These are phyloP conservation scores for Petromus typicus DNA, from an alignment of 2,113 vertebrate genomes.

Conservation along the genomic window DNA sequence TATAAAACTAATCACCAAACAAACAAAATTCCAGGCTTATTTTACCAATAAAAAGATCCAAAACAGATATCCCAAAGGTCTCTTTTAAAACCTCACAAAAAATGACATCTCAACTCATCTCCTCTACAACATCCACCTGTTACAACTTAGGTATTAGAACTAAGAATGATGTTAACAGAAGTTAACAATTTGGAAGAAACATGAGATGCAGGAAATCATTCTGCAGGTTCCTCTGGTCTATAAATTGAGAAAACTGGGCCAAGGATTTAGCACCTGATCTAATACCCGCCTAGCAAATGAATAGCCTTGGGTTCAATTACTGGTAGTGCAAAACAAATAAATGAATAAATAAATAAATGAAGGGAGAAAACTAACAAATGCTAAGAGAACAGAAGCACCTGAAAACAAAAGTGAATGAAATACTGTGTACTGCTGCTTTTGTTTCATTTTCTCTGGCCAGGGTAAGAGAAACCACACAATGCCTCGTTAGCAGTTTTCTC, in stretches of 20 bases:
- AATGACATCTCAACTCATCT: slow-evolving; percentile 49
- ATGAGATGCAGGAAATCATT: neutral
- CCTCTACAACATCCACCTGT: slow-evolving; percentile 55
- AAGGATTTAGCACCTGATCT: too few relatives aligned
- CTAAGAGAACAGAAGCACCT: neutral
- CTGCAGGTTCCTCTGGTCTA: neutral
- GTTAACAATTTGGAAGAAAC: slow-evolving; percentile 36
- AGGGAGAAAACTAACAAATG: neutral
- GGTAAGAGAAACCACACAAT: neutral
- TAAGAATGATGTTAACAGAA: slow-evolving; percentile 55
- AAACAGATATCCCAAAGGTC: neutral
- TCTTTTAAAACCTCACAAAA: slow-evolving; percentile 17
- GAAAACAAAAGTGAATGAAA: neutral
- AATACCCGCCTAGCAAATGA: too few relatives aligned
- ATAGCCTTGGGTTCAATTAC: too few relatives aligned
- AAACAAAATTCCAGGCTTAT: neutral
- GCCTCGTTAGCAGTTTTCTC: neutral
- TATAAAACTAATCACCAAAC: neutral
- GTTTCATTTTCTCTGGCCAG: neutral
- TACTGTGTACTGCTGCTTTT: accelerated
- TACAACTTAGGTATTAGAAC: slow-evolving; percentile 54
- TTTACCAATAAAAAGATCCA: slow-evolving; percentile 2
- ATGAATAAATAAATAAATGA: too few relatives aligned
- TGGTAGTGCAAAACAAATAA: too few relatives aligned
- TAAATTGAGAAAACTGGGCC: neutral